Base-by-base conservation (phyloP, 2,797 vertebrate genomes). In the Eulemur albifrons region DNA sequence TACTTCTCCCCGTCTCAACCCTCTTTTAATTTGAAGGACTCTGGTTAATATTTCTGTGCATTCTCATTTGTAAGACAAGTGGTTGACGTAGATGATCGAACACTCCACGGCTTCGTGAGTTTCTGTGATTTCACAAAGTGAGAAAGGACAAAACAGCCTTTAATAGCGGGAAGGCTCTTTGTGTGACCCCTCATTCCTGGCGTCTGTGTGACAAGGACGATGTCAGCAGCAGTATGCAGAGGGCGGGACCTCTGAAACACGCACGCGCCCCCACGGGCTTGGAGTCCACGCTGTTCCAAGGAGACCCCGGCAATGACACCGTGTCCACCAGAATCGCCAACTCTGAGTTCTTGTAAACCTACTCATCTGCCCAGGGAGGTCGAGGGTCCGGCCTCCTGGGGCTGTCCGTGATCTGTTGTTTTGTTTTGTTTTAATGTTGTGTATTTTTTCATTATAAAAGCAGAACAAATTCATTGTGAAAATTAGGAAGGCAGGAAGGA, bases 191-290 rank as follows among this genome's bases (percentile, higher is more conserved):
- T 27, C 32, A 17, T 23, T 40, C 45, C 65, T 7, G 35, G 65
- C 4, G 0, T 67, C 12, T 10, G 32, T 0, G 4, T 13, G 14
- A 45, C 43, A 17, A 21, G 30, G 32, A 27, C 5, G 32, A 8
- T 1, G 11, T 18, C 2, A 1, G 18, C 54, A 23, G 20, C 21
- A 14, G 18, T 27, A 40, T 18, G 8, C 12, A 23, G 45, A 45
- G 48, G 23, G 7, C 0, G 12, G 20, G 7, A 27, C 5, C 63
- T 50, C 15, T 18, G 4, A 30, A 40, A 21, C n/a, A 12, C 0
- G 3, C 11, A 20, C 7, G 4, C 0, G 0, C 2, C 30, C 17
- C 67, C 10, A 0, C 3, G 6, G 8, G 2, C 5, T 6, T 5
- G 0, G 82, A 23, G 11, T 50, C 4, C 23, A 4, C 12, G 1